These are phyloP conservation scores for Plagodis dolabraria DNA, from an alignment of 2,888 invertebrate species.

Conservation along the genomic window DNA sequence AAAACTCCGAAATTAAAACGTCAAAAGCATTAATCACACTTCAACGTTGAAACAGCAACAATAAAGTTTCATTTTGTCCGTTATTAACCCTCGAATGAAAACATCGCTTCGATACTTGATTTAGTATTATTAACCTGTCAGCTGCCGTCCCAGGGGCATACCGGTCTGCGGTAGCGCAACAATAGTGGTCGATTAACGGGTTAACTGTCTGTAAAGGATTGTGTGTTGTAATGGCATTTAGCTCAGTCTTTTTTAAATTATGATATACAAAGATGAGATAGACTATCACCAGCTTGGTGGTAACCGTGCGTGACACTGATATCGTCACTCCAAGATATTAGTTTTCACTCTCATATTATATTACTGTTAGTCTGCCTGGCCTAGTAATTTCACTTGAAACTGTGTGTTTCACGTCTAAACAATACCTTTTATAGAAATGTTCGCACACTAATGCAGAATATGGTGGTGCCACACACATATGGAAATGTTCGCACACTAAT, in stretches of 20 bases:
- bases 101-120: conserved; percentile 65
- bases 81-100: conserved; percentile 60
- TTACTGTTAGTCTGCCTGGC: no score
- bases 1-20: conserved; percentile 32
- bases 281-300: no score
- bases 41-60: conserved; percentile 30
- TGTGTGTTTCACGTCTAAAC: no score
- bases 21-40: conserved; percentile 34
- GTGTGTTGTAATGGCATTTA: conserved; percentile 3
- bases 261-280: no score
- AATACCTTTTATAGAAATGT: no score
- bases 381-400: no score
- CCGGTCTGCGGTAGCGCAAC: conserved; percentile 45
- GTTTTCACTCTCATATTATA: no score
- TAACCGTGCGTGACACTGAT: no score
- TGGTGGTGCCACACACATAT: no score
- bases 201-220: conserved; percentile 39
- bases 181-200: conserved; percentile 62
- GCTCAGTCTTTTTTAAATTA: not conserved
- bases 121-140: conserved; percentile 80
- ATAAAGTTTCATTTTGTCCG: conserved; percentile 63
- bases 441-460: no score
- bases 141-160: conserved; percentile 48
- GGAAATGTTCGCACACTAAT: no score
- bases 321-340: no score